Evolutionary conservation across 2,888 invertebrate species (phyloP).

Genomic region (Stenchaetothrips biformis): DNA sequence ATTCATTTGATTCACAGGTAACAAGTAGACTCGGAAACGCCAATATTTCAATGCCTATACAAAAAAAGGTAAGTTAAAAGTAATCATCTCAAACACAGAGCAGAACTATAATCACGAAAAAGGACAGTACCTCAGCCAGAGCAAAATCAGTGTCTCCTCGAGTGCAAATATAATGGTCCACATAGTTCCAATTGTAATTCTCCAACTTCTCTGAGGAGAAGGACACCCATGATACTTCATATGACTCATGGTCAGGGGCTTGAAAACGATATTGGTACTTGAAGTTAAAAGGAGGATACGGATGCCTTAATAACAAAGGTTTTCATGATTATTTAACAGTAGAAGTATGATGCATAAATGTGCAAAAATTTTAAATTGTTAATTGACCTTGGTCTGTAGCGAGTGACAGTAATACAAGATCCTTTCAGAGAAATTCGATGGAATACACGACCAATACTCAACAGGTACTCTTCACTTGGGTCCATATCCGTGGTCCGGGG

Average conservation of each 20-base stretch:
- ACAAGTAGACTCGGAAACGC: constrained; percentile 82
- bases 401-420: constrained; percentile 86
- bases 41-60: constrained; percentile 77
- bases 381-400: constrained; percentile 78
- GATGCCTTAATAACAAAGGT: constrained; percentile 61
- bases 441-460: constrained; percentile 93
- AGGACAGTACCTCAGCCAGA: constrained; percentile 65
- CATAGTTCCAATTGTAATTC: constrained; percentile 95
- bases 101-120: no score
- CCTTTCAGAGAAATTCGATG: constrained; percentile 83
- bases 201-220: constrained; percentile 93
- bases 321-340: background rate
- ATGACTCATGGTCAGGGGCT: constrained; percentile 86
- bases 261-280: constrained; percentile 89
- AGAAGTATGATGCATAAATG: constrained; percentile 31
- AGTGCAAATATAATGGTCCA: constrained; percentile 95
- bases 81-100: no score
- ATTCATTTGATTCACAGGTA: constrained; percentile 75
- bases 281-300: constrained; percentile 87
- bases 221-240: constrained; percentile 90
- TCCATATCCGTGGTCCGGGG: constrained; percentile 52
- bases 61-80: constrained; percentile 30
- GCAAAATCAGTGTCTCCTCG: constrained; percentile 88
- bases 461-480: constrained; percentile 67
- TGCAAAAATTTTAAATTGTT: background rate